Evolutionary conservation across 2,888 invertebrate genomes (phyloP), one percentile per base, ranked within the genome.

Genomic region (Tupiocoris notatus): DNA sequence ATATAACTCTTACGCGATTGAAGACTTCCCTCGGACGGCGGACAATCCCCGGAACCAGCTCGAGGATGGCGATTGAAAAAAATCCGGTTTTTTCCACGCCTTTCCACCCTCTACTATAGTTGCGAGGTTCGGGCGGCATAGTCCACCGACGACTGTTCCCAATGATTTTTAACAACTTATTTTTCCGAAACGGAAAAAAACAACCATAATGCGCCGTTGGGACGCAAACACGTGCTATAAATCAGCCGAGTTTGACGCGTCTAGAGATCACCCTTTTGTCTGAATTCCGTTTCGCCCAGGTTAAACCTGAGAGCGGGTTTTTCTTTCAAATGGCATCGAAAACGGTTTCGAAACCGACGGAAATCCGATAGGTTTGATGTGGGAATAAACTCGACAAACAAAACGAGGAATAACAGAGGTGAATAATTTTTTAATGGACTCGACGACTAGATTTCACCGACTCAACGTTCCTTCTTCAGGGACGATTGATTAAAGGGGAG

Each of bases 121-220:
- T 39, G 39, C 39, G 39, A 3, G n/a, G 17, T 6, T n/a, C 59
- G 20, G 2, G 7, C 20, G 3, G 17, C 59, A n/a, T n/a, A 2
- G n/a, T 59, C 59, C 20, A n/a, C 7, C 59, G 59, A 6, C 3
- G 20, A 73, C 63, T 54, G 62, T 39, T 73, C 63, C 62, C 73
- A 63, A 73, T 73, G 63, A 73, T 73, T 73, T 73, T 73, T 63
- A 73, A 73, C 73, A 73, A 73, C 73, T 73, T 63, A 73, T 73
- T 73, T 73, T 73, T 62, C 62, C 62, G 62, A 73, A 73, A 61
- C 39, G 73, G 62, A 73, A 73, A 73, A 73, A 62, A n/a, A n/a
- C n/a, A n/a, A n/a, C n/a, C 73, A 61, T 73, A 73, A 62, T 25
- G 54, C 39, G 16, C 56, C 25, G 63, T 20, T 21, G 20, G 62